These are phyloP conservation scores for Orchestia grillus DNA, from an alignment of 1,140 invertebrate genomes.

Conservation along the genomic window DNA sequence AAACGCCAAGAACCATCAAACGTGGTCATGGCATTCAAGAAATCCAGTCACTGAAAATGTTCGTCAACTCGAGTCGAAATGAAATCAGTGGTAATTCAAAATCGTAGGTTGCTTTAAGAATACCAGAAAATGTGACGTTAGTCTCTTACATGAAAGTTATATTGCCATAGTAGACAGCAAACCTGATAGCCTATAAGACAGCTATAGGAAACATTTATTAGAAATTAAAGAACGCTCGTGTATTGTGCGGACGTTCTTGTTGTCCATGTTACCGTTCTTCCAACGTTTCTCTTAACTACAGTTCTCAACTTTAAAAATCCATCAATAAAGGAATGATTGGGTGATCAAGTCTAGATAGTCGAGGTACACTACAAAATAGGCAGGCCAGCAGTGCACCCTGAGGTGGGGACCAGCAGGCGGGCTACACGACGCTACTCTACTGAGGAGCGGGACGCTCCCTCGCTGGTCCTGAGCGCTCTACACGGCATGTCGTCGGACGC, in stretches of 20 bases:
- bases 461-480: neutral
- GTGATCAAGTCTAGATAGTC: neutral
- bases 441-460: neutral
- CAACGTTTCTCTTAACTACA: neutral
- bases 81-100: neutral
- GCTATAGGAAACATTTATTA: neutral
- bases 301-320: neutral
- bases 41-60: neutral
- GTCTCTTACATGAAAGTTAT: neutral
- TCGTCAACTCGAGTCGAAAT: neutral
- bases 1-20: neutral
- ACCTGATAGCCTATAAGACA: neutral
- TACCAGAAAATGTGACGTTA: neutral
- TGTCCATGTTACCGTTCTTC: neutral
- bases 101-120: neutral
- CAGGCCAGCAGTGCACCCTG: neutral
- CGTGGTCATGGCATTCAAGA: neutral
- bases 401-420: neutral
- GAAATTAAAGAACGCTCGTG: neutral
- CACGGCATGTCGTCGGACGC: neutral
- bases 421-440: neutral
- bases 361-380: neutral
- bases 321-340: neutral
- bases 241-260: neutral
- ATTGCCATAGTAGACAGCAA: neutral